Base-by-base conservation (phyloP, 2,797 vertebrate species). In the Botia kubotai region DNA sequence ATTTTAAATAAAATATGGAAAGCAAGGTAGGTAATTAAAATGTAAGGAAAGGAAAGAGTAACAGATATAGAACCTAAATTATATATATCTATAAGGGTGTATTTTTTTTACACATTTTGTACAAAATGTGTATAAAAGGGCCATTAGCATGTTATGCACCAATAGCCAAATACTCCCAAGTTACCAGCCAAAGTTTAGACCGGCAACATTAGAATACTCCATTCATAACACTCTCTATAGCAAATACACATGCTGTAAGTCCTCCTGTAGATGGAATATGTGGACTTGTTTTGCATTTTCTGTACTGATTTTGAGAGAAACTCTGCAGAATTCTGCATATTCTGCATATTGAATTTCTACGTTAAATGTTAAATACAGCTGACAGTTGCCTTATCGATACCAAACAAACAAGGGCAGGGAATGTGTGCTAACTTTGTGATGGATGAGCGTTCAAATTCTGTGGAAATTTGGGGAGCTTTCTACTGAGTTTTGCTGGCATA, bases 371-470 rank as follows among this genome's bases (percentile, higher is more conserved):
- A 63, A 63, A 63, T 23, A 63, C 26, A 8, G 26, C 29, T 62
- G 12, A 26, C 23, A 5, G 57, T 11, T 11, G 58, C 26, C 12
- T 62, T 29, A 29, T 33, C 8, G 14, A 14, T 7, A 63, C 12
- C 26, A 29, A 16, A 63, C 26, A 63, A 62, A 63, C 60, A 8
- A 14, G 26, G 23, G 13, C 2, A 2, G 60, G 26, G 23, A 11
- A 63, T 63, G 60, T 11, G 26, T 33, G 29, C 4, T 33, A 46
- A 33, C 23, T 33, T 14, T 33, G 5, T 63, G 26, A 63, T 63
- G 60, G 60, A 63, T 63, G 60, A 63, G 60, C 60, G 17, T 33
- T 63, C 14, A 33, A 16, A 63, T 63, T 63, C 14, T 5, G 60
- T 63, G 26, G 26, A 63, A 33, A 63, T 63, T 14, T 63, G 21